phyloP scores from a whole-genome alignment of 2,888 invertebrate species.

The Agrotis ipsilon region DNA sequence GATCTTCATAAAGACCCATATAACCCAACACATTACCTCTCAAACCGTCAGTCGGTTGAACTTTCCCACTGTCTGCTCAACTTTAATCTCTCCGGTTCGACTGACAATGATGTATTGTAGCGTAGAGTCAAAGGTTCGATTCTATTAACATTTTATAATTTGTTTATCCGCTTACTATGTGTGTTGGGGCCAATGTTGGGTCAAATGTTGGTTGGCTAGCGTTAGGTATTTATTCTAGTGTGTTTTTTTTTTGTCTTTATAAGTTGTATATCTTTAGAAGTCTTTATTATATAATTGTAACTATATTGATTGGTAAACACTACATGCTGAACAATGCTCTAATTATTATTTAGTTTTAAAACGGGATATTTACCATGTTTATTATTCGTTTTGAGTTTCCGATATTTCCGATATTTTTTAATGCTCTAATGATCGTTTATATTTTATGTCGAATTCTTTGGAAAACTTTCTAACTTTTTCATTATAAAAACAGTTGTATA shows the following conservation, averaged over 20 bases:
- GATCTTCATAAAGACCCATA: constrained; percentile 7
- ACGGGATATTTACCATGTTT: no score
- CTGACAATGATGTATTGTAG: constrained; percentile 88
- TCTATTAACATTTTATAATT: constrained; percentile 88
- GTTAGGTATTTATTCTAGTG: not conserved
- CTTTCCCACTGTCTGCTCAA: constrained; percentile 60
- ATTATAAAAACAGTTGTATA: no score
- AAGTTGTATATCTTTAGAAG: no score
- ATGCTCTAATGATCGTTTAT: no score
- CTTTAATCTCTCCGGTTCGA: constrained; percentile 57
- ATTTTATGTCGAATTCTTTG: not conserved
- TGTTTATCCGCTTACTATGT: constrained; percentile 73
- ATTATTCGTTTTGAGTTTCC: no score
- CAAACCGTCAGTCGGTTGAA: constrained; percentile 40
- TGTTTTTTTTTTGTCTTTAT: no score
- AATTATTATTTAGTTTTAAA: no score
- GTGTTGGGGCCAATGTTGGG: constrained; percentile 48
- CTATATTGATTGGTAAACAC: no score
- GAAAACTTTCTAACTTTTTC: not conserved
- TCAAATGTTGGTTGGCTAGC: constrained; percentile 33
- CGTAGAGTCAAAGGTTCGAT: constrained; percentile 84
- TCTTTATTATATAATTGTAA: no score
- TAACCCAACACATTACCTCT: constrained; percentile 37
- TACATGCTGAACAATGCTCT: no score
- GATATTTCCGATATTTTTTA: no score